Evolutionary conservation across 92 coral and sea anemone genomes (phyloP), one percentile per base, ranked within the genome.

Genomic region (Porites cylindrica): DNA sequence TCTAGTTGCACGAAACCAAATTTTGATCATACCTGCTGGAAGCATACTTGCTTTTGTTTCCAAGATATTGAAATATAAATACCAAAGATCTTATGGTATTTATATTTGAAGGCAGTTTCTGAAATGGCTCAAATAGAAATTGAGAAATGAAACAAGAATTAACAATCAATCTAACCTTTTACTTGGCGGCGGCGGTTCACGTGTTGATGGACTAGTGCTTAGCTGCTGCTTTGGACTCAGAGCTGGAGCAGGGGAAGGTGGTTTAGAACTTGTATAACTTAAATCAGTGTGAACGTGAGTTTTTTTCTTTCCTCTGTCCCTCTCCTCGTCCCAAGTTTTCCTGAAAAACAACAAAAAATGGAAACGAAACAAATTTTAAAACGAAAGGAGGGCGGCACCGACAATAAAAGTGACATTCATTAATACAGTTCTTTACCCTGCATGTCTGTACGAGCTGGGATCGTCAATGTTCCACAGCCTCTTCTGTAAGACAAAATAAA

Each of bases 391-490:
- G 61, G 3, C 4, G 47, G 47, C 3, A 38, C 47, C 47, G 47
- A 38, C 47, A 38, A 38, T 38, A 38, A 38, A 38, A 38, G 47
- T 38, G 47, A 4, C 47, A 38, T 38, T 38, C 47, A 38, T 38
- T 38, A 38, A 38, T 38, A 38, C 47, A 38, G 21, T 20, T 29
- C 21, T 94, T 92, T 77, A 94, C 95, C 95, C 95, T 3, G 84
- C 78, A 51, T 85, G 88, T 61, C 81, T 87, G 91, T 84, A 94
- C 0, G 98, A 86, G 51, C 73, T 86, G 9, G 91, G 89, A 52
- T 94, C 98, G 32, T 92, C 93, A 43, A 92, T 67, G 52, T 94
- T 82, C 98, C 98, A 94, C 63, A 88, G 18, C 8, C 82, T 19
- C 73, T 94, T 85, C 98, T 94, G 56, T 14, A 78, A 13, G 68